A percentile compares a stretch with the other conserved stretches of the same genome.
These are phyloP conservation scores for Melanotaenia nigrans DNA, from an alignment of 2,797 vertebrate species.

Conservation along the genomic window DNA sequence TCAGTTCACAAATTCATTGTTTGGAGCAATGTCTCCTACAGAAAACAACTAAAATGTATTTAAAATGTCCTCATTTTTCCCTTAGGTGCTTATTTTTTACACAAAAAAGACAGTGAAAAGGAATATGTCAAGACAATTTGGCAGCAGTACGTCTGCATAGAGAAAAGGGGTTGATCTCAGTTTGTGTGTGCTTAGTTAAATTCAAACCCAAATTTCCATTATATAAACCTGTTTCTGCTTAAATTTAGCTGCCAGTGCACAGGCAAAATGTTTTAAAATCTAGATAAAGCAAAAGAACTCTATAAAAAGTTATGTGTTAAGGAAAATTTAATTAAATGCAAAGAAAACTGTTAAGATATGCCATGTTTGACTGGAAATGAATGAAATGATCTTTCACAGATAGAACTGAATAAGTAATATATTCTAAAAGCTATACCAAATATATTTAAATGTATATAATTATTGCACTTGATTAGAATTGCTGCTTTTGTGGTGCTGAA, in stretches of 20 bases:
- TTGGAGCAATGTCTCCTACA: too few species aligned
- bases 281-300: not conserved
- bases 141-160: not conserved
- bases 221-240: not conserved
- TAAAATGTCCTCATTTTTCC: too few species aligned
- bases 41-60: too few species aligned
- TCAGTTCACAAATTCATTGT: not conserved
- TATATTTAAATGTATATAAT: too few species aligned
- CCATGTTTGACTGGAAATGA: not conserved
- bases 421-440: too few species aligned
- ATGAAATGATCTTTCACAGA: not conserved
- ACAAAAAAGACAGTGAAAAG: too few species aligned
- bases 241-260: not conserved
- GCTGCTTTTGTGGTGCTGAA: too few species aligned
- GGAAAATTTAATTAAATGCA: not conserved
- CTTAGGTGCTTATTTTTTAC: too few species aligned
- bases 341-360: not conserved
- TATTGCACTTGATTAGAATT: too few species aligned
- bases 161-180: not conserved
- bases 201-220: not conserved
- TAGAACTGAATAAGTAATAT: not conserved
- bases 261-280: not conserved
- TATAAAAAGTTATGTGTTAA: not conserved
- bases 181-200: not conserved
- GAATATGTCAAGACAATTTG: not conserved